Conservation (phyloP, 37 sponge, comb jelly and placozoan genomes). For the Geodia barretti region DNA sequence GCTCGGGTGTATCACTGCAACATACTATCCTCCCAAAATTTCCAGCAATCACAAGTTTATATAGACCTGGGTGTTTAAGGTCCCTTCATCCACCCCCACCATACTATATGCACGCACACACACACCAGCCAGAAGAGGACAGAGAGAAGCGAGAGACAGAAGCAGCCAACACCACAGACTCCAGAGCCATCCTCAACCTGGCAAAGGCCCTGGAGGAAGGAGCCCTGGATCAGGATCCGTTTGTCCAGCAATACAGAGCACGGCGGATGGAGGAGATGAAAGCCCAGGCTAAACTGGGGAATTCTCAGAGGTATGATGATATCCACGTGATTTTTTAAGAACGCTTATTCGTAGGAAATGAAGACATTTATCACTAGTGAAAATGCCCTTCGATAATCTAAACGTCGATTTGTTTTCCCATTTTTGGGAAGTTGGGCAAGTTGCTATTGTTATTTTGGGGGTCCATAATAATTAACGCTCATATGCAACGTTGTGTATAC, state of each 20-base stretch:
- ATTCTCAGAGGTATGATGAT: constrained; percentile 20
- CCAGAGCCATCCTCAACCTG: constrained; percentile 43
- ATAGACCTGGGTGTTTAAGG: too few relatives aligned
- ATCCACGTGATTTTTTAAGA: too few relatives aligned
- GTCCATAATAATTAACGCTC: too few relatives aligned
- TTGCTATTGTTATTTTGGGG: too few relatives aligned
- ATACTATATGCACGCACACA: not conserved
- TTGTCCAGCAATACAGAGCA: constrained; percentile 65
- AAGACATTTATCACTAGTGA: too few relatives aligned
- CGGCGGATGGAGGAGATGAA: constrained; percentile 65
- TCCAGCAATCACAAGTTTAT: not conserved
- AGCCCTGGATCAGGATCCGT: constrained; percentile 45
- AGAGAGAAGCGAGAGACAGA: not conserved
- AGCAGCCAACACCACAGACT: too few relatives aligned
- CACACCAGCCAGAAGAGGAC: constrained; percentile 19
- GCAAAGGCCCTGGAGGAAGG: constrained; percentile 46
- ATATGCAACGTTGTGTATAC: too few relatives aligned
- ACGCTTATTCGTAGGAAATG: too few relatives aligned
- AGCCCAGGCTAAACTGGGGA: constrained; percentile 45
- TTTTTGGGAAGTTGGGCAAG: not conserved
- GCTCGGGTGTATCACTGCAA: too few relatives aligned
- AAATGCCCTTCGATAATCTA: too few relatives aligned
- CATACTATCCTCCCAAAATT: too few relatives aligned
- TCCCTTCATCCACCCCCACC: not conserved
- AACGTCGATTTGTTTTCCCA: not conserved